phyloP scores from a whole-genome alignment of 2,113 vertebrate genomes.

The Ursus arctos region DNA sequence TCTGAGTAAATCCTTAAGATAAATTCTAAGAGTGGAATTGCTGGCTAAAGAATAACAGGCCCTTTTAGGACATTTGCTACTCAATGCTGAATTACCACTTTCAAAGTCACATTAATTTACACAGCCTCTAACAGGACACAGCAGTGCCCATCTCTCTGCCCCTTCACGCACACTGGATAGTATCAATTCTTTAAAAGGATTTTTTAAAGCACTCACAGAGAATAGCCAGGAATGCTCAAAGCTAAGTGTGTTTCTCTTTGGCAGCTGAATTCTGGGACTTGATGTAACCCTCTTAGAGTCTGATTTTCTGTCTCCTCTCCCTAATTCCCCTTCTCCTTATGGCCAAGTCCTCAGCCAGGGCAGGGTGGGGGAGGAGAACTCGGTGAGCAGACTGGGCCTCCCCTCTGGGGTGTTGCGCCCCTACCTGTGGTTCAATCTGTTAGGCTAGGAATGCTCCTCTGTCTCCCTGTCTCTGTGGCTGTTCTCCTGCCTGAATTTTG shows the following conservation, averaged over 20 bases:
- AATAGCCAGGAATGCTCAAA: not conserved
- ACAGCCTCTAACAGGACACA: not conserved
- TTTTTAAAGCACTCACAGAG: conserved; percentile 9
- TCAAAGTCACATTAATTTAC: not conserved
- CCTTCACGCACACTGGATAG: not conserved
- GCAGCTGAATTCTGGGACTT: not conserved
- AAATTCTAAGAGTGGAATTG: conserved; percentile 6
- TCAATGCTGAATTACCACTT: not conserved
- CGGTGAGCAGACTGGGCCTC: not conserved
- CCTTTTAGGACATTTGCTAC: not conserved
- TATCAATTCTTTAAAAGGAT: not conserved
- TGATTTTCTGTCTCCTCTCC: not conserved
- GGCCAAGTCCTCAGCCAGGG: not conserved
- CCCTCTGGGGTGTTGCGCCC: not conserved
- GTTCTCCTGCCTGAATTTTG: not conserved
- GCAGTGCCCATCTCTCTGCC: not conserved
- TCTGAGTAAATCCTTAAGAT: conserved; percentile 64
- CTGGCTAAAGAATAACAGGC: not conserved
- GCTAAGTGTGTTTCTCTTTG: not conserved
- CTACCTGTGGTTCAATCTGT: not conserved
- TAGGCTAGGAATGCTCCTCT: not conserved
- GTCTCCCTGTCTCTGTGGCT: not conserved
- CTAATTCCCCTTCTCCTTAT: not conserved
- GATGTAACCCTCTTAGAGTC: not conserved
- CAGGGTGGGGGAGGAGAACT: not conserved